Evolutionary conservation across 64 coral and sea anemone species (phyloP).

Genomic region (Montipora efflorescens): DNA sequence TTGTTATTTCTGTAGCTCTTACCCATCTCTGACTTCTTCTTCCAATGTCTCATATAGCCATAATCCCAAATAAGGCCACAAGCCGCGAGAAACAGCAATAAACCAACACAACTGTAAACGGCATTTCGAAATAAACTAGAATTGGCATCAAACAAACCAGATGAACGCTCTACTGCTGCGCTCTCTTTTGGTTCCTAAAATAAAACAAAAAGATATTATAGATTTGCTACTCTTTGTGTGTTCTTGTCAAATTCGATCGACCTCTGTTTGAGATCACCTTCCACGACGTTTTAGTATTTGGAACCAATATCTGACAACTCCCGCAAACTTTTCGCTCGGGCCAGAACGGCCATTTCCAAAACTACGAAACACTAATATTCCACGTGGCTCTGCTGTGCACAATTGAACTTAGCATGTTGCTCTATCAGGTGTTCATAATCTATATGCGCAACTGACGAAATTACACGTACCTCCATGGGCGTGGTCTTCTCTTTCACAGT

Average conservation of each 20-base stretch:
- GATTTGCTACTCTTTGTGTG: no score
- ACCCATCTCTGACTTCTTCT: conserved; percentile 87
- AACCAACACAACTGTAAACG: conserved; percentile 72
- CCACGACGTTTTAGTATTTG: no score
- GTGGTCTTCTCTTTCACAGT: conserved; percentile 66
- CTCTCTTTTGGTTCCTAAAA: conserved; percentile 85
- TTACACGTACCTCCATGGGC: conserved; percentile 69
- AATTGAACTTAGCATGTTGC: no score
- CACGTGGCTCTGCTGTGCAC: no score
- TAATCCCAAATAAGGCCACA: conserved; percentile 97
- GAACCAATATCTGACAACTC: no score
- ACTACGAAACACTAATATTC: no score
- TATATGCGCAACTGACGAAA: not conserved
- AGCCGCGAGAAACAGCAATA: conserved; percentile 80
- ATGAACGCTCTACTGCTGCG: conserved; percentile 89
- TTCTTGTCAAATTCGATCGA: no score
- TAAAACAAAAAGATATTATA: not conserved
- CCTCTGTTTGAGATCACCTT: no score
- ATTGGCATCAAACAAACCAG: conserved; percentile 84
- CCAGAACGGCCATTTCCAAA: no score
- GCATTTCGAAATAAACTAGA: conserved; percentile 75
- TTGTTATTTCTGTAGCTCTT: not conserved
- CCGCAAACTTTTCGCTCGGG: no score
- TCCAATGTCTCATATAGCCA: conserved; percentile 95
- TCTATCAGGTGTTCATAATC: no score